These are phyloP conservation scores for Morus bassanus DNA, from an alignment of 2,797 vertebrate species.

Conservation along the genomic window DNA sequence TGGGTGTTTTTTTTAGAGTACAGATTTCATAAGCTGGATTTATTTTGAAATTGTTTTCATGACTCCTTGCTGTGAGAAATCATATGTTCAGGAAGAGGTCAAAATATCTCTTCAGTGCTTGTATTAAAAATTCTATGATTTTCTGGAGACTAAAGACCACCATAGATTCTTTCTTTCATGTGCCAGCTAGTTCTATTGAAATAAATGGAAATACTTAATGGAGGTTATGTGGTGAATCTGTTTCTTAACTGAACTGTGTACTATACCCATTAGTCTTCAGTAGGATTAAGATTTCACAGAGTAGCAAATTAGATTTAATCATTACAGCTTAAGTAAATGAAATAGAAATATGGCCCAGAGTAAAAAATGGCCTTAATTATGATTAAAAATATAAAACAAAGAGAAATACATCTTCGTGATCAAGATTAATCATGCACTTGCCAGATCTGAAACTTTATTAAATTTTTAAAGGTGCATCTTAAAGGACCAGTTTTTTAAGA, in stretches of 20 bases:
- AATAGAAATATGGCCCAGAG: background rate
- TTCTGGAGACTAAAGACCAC: background rate
- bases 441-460: background rate
- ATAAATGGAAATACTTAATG: conserved; percentile 45
- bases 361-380: conserved; percentile 16
- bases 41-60: background rate
- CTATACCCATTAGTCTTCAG: conserved; percentile 6
- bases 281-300: background rate
- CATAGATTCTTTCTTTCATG: background rate
- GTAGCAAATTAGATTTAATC: conserved; percentile 45
- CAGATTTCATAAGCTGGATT: background rate
- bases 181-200: conserved; percentile 23
- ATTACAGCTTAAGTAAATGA: conserved; percentile 26
- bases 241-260: conserved; percentile 38
- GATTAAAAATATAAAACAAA: conserved; percentile 34
- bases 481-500: background rate
- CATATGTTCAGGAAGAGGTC: background rate
- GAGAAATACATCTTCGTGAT: background rate
- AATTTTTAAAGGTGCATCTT: background rate
- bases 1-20: background rate
- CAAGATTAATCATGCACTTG: background rate
- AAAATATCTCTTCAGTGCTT: background rate
- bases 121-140: conserved; percentile 30
- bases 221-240: conserved; percentile 36
- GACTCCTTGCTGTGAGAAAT: background rate